A percentile compares a stretch with the other conserved stretches of the same genome.
Conservation (phyloP, 2,797 vertebrate species). For the Xyrichtys novacula region DNA sequence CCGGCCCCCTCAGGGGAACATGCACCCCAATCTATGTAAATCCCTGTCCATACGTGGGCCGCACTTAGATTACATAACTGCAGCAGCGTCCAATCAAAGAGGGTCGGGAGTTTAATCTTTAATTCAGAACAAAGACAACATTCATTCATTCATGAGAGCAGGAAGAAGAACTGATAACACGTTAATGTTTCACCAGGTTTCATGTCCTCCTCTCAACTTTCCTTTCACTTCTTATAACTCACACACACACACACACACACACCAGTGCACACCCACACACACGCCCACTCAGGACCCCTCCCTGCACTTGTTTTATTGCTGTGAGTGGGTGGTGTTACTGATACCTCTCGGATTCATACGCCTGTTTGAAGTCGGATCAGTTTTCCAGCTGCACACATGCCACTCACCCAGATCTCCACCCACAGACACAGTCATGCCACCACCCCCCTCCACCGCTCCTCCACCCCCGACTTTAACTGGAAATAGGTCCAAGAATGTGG, state of each 20-base stretch:
- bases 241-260: conserved; percentile 5
- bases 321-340: conserved; percentile 81
- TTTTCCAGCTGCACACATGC: conserved; percentile 81
- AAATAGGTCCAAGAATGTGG: conserved; percentile 63
- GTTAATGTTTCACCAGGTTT: conserved; percentile 56
- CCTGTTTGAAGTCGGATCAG: conserved; percentile 84
- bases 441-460: conserved; percentile 19
- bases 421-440: conserved; percentile 63
- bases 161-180: conserved; percentile 32
- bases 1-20: conserved; percentile 42
- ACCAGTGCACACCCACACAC: conserved; percentile 21
- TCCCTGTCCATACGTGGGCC: conserved; percentile 67
- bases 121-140: conserved; percentile 49
- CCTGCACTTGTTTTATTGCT: conserved; percentile 79
- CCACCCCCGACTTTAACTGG: conserved; percentile 39
- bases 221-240: conserved; percentile 55
- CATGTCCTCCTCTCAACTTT: conserved; percentile 34
- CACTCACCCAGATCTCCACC: conserved; percentile 78
- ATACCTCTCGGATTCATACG: conserved; percentile 82
- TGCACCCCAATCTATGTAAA: conserved; percentile 73
- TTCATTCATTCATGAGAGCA: conserved; percentile 68
- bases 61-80: conserved; percentile 67
- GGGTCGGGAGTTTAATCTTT: conserved; percentile 60
- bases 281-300: conserved; percentile 32
- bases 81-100: conserved; percentile 45